Base-by-base conservation (phyloP, 2,797 vertebrate genomes). In the Menidia menidia region DNA sequence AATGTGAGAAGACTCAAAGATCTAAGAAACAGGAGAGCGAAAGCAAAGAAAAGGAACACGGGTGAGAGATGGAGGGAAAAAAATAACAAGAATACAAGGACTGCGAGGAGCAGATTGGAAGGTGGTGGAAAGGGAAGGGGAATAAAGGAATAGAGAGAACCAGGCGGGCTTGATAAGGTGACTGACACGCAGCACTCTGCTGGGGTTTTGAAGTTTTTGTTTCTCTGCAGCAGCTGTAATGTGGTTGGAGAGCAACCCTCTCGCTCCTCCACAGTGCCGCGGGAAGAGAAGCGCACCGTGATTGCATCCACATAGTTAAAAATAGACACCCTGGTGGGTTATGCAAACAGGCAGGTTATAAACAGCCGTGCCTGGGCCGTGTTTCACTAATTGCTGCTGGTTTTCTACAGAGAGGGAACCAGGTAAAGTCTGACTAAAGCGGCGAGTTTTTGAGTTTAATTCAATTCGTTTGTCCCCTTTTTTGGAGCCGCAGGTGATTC, bases 101-200 rank as follows among this genome's bases (percentile, higher is more conserved):
- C 55, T 62, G 75, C 3, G 19, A 52, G 62, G 31, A 80, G 68
- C 60, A 80, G 65, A 77, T 77, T 69, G 65, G 42, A 73, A 77
- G 25, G 61, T 68, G 64, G 68, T 75, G 48, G 68, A 68, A 19
- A 39, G 10, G 48, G 42, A 43, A 48, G 13, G 50, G 50, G 59
- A 48, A 52, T 11, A 61, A 25, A 55, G 54, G 71, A 14, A 56
- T 58, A 64, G 41, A 14, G 68, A 60, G 57, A 71, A 73, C 68
- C 52, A 64, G 47, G 60, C 70, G 73, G 82, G 78, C 68, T 63
- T 77, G 82, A 85, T n/a, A 71, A 64, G 71, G 57, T 86, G 86
- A 91, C 75, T 88, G 92, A 91, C 90, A 92, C 90, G 77, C 75
- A 80, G 88, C 88, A 82, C 88, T 81, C 87, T 71, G 85, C 81